Conservation (phyloP, 2,113 vertebrate genomes). For the Ptilonorhynchus violaceus region DNA sequence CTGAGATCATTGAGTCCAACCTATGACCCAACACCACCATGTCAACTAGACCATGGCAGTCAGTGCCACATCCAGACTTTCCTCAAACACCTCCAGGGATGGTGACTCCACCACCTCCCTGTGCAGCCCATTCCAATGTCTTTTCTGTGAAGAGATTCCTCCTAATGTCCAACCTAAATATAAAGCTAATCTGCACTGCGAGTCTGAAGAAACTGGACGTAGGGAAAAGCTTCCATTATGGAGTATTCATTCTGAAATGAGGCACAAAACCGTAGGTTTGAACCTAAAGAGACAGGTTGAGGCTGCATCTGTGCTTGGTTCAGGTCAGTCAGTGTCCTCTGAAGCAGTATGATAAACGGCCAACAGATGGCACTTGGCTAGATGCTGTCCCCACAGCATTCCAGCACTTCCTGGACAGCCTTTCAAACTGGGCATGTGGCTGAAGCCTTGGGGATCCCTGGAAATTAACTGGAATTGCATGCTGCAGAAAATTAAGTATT, state of each 20-base stretch:
- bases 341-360: neutral
- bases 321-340: neutral
- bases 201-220: neutral
- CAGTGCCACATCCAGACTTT: neutral
- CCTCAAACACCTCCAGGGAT: neutral
- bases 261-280: neutral
- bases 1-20: neutral
- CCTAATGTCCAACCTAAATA: neutral
- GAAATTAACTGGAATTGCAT: neutral
- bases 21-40: neutral
- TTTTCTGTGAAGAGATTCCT: neutral
- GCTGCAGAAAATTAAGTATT: neutral
- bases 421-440: neutral
- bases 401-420: neutral
- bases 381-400: neutral
- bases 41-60: neutral
- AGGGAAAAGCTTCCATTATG: neutral
- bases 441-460: neutral
- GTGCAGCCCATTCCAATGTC: neutral
- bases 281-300: neutral
- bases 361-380: slow-evolving; percentile 5
- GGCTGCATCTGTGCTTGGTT: neutral
- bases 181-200: neutral
- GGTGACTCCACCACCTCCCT: neutral
- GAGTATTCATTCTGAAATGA: neutral